Conservation (phyloP, 1,140 invertebrate species). For the Heliconius congener region DNA sequence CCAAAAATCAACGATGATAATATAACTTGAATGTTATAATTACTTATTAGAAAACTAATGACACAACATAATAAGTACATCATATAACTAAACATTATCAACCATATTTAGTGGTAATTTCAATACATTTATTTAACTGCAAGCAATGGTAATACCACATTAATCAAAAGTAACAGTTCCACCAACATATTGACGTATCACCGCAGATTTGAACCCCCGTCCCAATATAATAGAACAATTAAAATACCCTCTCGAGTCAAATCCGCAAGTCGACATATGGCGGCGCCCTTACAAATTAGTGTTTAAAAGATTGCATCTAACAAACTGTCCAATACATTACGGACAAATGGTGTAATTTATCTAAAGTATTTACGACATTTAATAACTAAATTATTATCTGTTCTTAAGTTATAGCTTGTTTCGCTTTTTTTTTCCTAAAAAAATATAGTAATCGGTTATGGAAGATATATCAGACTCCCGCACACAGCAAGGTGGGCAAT, state of each 20-base stretch:
- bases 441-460: too few relatives aligned
- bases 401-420: too few relatives aligned
- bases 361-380: not conserved
- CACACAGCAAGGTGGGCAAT: too few relatives aligned
- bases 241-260: constrained; percentile 44
- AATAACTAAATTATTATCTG: too few relatives aligned
- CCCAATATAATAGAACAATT: constrained; percentile 46
- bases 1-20: too few relatives aligned
- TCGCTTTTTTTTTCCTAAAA: too few relatives aligned
- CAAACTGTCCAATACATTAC: constrained; percentile 69
- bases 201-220: constrained; percentile 17
- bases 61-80: not conserved
- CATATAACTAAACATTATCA: not conserved
- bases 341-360: constrained; percentile 71
- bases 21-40: not conserved
- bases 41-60: not conserved
- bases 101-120: not conserved
- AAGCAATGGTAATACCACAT: not conserved
- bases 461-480: too few relatives aligned
- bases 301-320: constrained; percentile 74
- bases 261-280: constrained; percentile 61
- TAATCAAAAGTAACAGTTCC: constrained; percentile 21
- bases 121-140: constrained; percentile 7
- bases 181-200: constrained; percentile 28
- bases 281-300: constrained; percentile 64